These are phyloP conservation scores for Sterna hirundo DNA, from an alignment of 2,113 vertebrate species.

Conservation along the genomic window DNA sequence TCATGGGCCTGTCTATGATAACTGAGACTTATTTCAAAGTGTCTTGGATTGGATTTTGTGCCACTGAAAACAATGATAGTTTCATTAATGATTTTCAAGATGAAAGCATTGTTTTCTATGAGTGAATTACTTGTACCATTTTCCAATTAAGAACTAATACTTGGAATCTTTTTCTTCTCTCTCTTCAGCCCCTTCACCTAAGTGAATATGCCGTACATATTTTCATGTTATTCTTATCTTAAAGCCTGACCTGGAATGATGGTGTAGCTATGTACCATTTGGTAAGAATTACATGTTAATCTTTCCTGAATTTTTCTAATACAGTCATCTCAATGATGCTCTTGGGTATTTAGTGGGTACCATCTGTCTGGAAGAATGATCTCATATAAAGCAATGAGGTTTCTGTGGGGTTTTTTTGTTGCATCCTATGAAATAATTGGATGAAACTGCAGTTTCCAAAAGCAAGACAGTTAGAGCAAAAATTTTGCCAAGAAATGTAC, in stretches of 20 bases:
- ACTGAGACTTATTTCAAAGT: neutral
- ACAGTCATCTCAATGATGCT: neutral
- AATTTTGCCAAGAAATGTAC: neutral
- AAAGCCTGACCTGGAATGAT: neutral
- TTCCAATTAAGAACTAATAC: neutral
- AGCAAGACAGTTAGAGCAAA: neutral
- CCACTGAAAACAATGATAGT: neutral
- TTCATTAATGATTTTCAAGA: neutral
- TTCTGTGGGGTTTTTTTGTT: neutral
- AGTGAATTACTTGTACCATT: neutral
- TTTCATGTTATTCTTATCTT: neutral
- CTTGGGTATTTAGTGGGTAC: neutral
- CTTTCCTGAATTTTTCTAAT: neutral
- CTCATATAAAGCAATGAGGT: neutral
- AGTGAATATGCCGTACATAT: rapidly evolving
- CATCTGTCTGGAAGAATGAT: neutral
- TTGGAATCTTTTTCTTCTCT: neutral
- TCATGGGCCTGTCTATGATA: neutral
- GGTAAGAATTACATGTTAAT: neutral
- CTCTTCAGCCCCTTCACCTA: neutral
- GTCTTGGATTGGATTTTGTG: neutral
- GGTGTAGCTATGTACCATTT: neutral
- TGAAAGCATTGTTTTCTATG: neutral
- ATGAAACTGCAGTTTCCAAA: neutral
- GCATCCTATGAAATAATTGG: neutral